Evolutionary conservation across 2,888 invertebrate species (phyloP).

Genomic region (Teleiodes luculella): DNA sequence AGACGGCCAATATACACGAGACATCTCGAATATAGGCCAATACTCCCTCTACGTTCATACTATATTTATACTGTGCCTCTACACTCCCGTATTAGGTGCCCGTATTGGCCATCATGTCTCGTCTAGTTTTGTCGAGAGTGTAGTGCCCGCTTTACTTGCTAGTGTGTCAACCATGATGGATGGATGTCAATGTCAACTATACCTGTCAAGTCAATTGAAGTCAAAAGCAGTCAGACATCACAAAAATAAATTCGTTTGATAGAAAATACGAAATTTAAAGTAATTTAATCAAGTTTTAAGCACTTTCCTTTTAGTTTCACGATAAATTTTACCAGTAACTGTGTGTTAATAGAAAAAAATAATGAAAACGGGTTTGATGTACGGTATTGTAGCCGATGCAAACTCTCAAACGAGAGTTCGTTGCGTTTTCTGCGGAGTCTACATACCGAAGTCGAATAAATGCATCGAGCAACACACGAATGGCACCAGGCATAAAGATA

Average conservation of each 20-base stretch:
- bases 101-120: no score
- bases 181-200: background rate
- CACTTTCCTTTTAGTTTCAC: background rate
- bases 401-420: constrained; percentile 56
- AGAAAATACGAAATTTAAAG: constrained; percentile 25
- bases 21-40: no score
- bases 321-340: background rate
- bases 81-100: no score
- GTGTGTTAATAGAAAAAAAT: constrained; percentile 19
- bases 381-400: constrained; percentile 50
- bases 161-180: no score
- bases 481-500: constrained; percentile 55
- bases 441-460: constrained; percentile 56
- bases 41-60: no score
- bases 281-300: constrained; percentile 16
- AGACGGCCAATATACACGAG: no score
- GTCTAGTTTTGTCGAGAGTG: background rate
- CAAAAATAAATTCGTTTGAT: constrained; percentile 22
- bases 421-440: constrained; percentile 57
- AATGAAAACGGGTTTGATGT: constrained; percentile 52
- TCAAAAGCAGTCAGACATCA: no score
- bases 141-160: no score
- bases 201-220: constrained; percentile 14
- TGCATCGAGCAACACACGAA: constrained; percentile 60
- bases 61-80: no score